Percentiles rank a stretch among this genome's conserved stretches.
These are phyloP conservation scores for Conger conger DNA, from an alignment of 2,113 vertebrate species.

Conservation along the genomic window DNA sequence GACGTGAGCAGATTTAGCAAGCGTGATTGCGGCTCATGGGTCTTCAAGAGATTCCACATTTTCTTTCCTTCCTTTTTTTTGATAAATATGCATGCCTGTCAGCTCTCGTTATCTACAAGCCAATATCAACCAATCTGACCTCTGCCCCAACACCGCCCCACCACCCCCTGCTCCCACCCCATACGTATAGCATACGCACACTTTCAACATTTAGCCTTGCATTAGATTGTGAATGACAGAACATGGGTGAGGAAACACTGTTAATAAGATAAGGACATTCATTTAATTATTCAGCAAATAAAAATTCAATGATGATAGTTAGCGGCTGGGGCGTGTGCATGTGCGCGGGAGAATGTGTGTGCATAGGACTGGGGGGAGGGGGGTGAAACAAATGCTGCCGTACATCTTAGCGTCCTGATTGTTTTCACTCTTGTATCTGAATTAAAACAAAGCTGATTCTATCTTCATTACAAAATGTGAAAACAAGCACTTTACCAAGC, in stretches of 20 bases:
- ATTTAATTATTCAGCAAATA: background rate
- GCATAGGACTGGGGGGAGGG: background rate
- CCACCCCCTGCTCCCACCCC: background rate
- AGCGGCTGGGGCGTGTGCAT: background rate
- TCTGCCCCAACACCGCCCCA: background rate
- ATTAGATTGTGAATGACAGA: too few species aligned
- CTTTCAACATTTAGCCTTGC: background rate
- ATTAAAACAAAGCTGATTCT: background rate
- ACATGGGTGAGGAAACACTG: background rate
- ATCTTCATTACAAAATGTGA: background rate
- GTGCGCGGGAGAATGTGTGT: background rate
- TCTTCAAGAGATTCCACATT: constrained; percentile 12
- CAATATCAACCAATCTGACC: background rate
- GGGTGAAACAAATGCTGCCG: background rate
- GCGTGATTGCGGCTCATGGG: constrained; percentile 15
- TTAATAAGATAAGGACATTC: background rate
- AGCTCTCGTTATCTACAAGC: background rate
- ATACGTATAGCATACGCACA: background rate
- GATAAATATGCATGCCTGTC: constrained; percentile 34
- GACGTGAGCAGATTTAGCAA: constrained; percentile 21
- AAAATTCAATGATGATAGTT: background rate
- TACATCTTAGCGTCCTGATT: background rate
- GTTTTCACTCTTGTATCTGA: background rate
- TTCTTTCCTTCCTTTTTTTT: background rate
- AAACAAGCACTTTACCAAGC: background rate